Evolutionary conservation across 1,140 invertebrate genomes (phyloP).

Genomic region (Hormaphis cornu): DNA sequence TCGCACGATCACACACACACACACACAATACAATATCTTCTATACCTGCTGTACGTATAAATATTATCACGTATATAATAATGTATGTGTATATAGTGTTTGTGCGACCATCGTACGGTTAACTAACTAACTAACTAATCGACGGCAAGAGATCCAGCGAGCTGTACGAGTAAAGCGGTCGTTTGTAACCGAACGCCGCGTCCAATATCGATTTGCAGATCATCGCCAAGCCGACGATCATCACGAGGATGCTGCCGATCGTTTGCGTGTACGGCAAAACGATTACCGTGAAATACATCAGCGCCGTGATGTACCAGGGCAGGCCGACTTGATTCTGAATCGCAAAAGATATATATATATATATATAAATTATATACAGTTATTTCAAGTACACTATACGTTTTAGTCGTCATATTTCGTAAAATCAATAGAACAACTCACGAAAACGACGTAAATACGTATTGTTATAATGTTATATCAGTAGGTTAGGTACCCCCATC

Average conservation of each 20-base stretch:
- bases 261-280: conserved; percentile 43
- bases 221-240: conserved; percentile 29
- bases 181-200: not conserved
- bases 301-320: conserved; percentile 44
- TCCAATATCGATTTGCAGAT: not conserved
- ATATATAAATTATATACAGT: not conserved
- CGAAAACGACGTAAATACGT: no score
- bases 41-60: no score
- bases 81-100: no score
- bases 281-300: conserved; percentile 46
- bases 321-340: conserved; percentile 52
- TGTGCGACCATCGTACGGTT: no score
- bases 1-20: no score
- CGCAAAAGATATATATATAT: conserved; percentile 6
- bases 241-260: conserved; percentile 29
- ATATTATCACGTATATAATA: no score
- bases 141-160: conserved; percentile 35
- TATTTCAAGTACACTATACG: no score
- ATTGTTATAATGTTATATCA: no score
- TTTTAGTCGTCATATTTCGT: no score
- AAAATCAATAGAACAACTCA: no score
- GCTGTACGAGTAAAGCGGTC: conserved; percentile 34
- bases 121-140: conserved; percentile 22
- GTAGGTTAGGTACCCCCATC: no score
- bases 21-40: no score